A percentile compares a stretch with the other conserved stretches of the same genome.
These are phyloP conservation scores for Pheucticus melanocephalus DNA, from an alignment of 2,113 vertebrate genomes.

Conservation along the genomic window DNA sequence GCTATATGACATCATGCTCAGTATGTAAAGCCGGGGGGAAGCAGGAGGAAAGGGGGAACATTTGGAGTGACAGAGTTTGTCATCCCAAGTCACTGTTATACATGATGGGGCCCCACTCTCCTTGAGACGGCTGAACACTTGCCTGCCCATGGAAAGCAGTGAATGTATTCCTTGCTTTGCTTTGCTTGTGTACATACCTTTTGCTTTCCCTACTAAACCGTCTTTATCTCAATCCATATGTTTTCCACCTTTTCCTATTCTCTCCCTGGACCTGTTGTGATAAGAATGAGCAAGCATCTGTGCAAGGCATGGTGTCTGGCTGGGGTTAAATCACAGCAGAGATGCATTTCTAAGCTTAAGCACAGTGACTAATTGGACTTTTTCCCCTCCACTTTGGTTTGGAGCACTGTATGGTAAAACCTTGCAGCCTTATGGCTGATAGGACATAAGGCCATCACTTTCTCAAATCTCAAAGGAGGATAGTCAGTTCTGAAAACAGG, in stretches of 20 bases:
- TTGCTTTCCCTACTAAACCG: background rate
- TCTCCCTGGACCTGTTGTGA: background rate
- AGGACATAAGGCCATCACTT: background rate
- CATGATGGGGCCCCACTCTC: fast-evolving
- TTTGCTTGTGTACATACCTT: background rate
- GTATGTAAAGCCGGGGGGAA: background rate
- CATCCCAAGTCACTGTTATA: background rate
- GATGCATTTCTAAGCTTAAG: background rate
- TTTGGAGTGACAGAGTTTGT: background rate
- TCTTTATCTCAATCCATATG: background rate
- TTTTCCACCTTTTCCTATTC: background rate
- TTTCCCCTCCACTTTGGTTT: background rate
- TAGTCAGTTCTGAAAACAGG: background rate
- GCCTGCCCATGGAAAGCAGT: background rate
- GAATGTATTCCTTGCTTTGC: background rate
- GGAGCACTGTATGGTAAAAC: background rate
- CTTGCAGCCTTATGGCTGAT: background rate
- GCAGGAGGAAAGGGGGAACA: background rate
- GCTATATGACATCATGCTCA: background rate
- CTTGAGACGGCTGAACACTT: background rate
- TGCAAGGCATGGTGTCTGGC: background rate
- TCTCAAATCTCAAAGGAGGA: background rate
- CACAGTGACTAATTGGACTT: background rate
- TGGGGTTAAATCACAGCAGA: background rate
- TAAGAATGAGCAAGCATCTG: background rate